Base-by-base conservation (phyloP, 2,113 vertebrate species). In the Bagarius yarrelli region DNA sequence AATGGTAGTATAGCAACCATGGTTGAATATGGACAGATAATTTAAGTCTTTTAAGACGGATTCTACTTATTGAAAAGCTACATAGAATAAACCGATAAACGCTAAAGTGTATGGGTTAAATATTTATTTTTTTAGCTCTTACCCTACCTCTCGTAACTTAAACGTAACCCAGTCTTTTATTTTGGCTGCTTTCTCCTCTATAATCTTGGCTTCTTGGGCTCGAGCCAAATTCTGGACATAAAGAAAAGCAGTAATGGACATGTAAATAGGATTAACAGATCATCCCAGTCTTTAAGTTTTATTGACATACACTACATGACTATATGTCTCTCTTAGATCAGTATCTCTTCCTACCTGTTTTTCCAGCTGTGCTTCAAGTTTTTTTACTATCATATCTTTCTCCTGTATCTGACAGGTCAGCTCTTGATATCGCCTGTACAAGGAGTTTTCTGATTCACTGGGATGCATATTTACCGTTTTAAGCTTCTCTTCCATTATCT, bases 111-210 rank as follows among this genome's bases (percentile, higher is more conserved):
- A 6, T 30, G 18, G 25, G 47, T 19, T 50, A 2, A 30, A 71
- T 50, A 23, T 19, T 4, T 50, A 27, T 47, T 70, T 6, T 2
- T n/a, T 36, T 23, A 66, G 19, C 12, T 40, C 66, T n/a, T 61
- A 76, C 23, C 87, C 92, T 87, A 98, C 97, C 94, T 98, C 95
- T 88, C 89, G 88, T 47, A 99, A 90, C 85, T 97, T 99, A 44
- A 94, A 87, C 0, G 95, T 97, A 87, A 99, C 96, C 97, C 96
- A 98, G 80, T 97, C 96, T 90, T 98, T 99, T 90, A 99, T 98
- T 93, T 96, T 98, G 60, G 95, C 95, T 61, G 97, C 95, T 89
- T 99, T 99, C 87, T 97, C 96, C 89, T 98, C 96, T 87, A 99
- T 94, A 55, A 91, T 90, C 90, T 95, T 97, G 78, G 96, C 94